phyloP scores from a whole-genome alignment of 2,888 invertebrate species.

The Dolichomitus sp. region DNA sequence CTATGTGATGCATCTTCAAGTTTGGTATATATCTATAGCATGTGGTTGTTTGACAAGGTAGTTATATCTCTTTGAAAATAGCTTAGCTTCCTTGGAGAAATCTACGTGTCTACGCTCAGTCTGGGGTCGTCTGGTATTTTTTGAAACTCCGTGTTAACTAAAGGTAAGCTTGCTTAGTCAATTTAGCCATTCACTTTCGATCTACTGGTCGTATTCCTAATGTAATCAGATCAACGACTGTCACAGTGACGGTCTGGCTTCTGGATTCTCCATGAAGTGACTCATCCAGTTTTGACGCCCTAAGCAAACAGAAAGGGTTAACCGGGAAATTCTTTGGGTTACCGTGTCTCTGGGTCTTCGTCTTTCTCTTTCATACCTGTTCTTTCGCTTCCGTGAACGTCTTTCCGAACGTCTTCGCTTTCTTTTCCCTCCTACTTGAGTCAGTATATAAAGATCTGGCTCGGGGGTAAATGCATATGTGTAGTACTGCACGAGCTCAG shows the following conservation, averaged over 20 bases:
- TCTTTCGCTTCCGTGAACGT: constrained; percentile 62
- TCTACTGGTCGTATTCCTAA: neutral
- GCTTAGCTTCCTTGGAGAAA: too few species aligned
- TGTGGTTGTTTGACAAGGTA: too few species aligned
- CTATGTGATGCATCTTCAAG: too few species aligned
- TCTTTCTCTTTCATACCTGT: constrained; percentile 63
- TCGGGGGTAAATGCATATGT: constrained; percentile 38
- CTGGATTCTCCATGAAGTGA: neutral
- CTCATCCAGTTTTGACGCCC: neutral
- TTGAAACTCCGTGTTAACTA: too few species aligned
- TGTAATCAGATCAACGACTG: too few species aligned
- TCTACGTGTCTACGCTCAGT: too few species aligned
- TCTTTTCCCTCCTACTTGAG: constrained; percentile 61
- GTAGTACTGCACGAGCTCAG: constrained; percentile 13
- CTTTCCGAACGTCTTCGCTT: constrained; percentile 69
- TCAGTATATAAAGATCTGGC: constrained; percentile 28
- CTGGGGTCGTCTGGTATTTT: too few species aligned
- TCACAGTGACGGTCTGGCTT: neutral
- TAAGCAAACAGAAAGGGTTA: neutral
- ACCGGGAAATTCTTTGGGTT: constrained; percentile 52
- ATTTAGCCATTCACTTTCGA: neutral
- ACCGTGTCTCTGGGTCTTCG: constrained; percentile 62
- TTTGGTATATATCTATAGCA: too few species aligned
- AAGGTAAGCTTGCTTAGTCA: neutral
- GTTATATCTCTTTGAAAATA: too few species aligned